These are phyloP conservation scores for Cryptotis parvus DNA, from an alignment of 2,113 vertebrate species.

Conservation along the genomic window DNA sequence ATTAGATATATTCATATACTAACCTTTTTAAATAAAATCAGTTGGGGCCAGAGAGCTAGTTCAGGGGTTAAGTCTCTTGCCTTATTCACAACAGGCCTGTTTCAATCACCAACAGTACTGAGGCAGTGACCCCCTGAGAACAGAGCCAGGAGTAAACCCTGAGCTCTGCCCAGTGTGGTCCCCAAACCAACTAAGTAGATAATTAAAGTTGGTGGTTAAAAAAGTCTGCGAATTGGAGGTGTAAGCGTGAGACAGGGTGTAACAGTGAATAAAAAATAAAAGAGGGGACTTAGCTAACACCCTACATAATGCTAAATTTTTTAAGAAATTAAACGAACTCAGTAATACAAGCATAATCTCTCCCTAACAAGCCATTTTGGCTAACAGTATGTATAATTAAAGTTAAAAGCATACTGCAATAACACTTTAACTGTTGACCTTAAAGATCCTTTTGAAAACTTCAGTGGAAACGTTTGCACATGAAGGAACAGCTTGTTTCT, in stretches of 20 bases:
- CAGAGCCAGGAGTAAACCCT: too few relatives aligned
- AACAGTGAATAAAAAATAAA: background rate
- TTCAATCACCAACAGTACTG: too few relatives aligned
- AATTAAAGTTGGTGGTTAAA: too few relatives aligned
- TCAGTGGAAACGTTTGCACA: slow-evolving; percentile 4
- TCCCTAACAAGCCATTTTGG: slow-evolving; percentile 67
- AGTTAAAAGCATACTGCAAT: slow-evolving; percentile 73
- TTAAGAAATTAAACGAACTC: slow-evolving; percentile 25
- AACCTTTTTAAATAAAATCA: slow-evolving; percentile 20
- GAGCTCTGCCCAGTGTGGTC: too few relatives aligned
- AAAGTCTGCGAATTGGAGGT: background rate
- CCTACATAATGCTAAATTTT: slow-evolving; percentile 20
- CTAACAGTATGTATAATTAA: slow-evolving; percentile 67
- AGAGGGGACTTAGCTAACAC: background rate
- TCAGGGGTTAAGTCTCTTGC: too few relatives aligned
- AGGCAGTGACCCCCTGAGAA: too few relatives aligned
- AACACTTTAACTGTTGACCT: slow-evolving; percentile 71
- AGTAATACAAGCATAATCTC: slow-evolving; percentile 65
- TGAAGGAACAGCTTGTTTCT: background rate
- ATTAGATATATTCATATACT: background rate
- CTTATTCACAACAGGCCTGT: too few relatives aligned
- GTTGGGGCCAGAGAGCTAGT: background rate
- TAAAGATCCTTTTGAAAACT: slow-evolving; percentile 48
- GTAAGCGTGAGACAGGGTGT: too few relatives aligned
- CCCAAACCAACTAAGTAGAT: too few relatives aligned